A percentile compares a stretch with the other conserved stretches of the same genome.
These are phyloP conservation scores for Spea multiplicata DNA, from an alignment of 2,113 vertebrate species.

Conservation along the genomic window DNA sequence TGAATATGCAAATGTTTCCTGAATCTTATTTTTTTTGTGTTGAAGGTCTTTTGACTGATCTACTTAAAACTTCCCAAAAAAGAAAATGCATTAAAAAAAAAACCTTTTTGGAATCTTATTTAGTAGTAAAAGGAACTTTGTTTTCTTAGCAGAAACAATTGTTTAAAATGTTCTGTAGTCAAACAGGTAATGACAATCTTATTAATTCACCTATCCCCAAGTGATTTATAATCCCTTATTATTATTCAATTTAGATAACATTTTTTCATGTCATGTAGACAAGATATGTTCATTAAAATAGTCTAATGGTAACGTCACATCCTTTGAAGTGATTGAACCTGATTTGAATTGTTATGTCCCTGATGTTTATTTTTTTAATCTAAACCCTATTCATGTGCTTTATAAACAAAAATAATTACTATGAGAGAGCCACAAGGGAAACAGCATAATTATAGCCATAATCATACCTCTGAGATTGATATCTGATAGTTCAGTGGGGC, in stretches of 20 bases:
- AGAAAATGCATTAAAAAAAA: constrained; percentile 33
- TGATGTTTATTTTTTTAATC: not conserved
- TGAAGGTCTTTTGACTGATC: constrained; percentile 46
- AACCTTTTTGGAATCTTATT: constrained; percentile 36
- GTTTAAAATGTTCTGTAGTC: constrained; percentile 40
- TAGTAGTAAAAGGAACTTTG: constrained; percentile 31
- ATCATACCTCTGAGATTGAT: not conserved
- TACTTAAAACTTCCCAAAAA: constrained; percentile 38
- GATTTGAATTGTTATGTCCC: constrained; percentile 10
- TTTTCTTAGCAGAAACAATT: constrained; percentile 31
- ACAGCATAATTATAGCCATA: not conserved
- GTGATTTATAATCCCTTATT: constrained; percentile 44
- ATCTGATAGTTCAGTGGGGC: too few relatives aligned
- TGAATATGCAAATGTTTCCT: constrained; percentile 48
- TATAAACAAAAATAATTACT: constrained; percentile 13
- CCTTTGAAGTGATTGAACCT: constrained; percentile 28
- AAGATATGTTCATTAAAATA: constrained; percentile 37
- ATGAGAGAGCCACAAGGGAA: constrained; percentile 3
- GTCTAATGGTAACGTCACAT: constrained; percentile 21
- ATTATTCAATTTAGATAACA: constrained; percentile 38
- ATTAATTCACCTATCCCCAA: constrained; percentile 27
- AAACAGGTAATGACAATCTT: constrained; percentile 46
- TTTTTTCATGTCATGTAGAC: constrained; percentile 41
- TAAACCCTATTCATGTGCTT: not conserved
- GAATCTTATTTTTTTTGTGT: constrained; percentile 43